Conservation (phyloP, 2,888 invertebrate genomes). For the Brenthis ino region DNA sequence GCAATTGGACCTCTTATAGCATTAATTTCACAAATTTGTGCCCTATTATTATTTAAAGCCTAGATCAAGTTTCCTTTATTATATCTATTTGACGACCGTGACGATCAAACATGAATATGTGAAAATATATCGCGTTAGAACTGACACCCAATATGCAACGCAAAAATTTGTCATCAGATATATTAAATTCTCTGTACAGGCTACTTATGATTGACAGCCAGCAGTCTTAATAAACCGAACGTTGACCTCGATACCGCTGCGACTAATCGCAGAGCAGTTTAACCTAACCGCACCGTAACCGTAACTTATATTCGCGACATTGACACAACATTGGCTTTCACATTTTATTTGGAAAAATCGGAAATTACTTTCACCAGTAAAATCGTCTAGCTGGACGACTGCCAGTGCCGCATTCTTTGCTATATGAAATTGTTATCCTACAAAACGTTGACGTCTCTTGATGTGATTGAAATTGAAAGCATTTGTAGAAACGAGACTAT, state of each 20-base stretch:
- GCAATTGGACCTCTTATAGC: too few relatives aligned
- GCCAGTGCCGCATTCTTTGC: constrained; percentile 50
- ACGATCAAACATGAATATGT: too few relatives aligned
- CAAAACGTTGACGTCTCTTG: constrained; percentile 16
- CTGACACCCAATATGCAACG: too few relatives aligned
- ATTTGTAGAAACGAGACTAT: not conserved
- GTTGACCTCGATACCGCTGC: constrained; percentile 32
- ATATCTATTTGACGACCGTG: too few relatives aligned
- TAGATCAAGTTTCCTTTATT: too few relatives aligned
- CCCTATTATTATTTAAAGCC: too few relatives aligned
- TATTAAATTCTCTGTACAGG: not conserved
- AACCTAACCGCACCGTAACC: constrained; percentile 17
- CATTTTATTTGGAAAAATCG: constrained; percentile 37
- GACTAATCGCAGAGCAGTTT: constrained; percentile 8
- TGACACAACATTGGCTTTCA: constrained; percentile 30
- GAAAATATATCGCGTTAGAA: too few relatives aligned
- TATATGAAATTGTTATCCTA: constrained; percentile 40
- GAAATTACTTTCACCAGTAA: constrained; percentile 41
- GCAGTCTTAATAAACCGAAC: constrained; percentile 33
- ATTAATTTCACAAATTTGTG: too few relatives aligned
- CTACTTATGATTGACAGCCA: constrained; percentile 26
- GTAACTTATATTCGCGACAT: constrained; percentile 22
- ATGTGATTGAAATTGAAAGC: constrained; percentile 21
- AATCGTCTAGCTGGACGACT: constrained; percentile 45
- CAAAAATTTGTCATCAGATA: not conserved